Conservation (phyloP, 2,888 invertebrate species). For the Dolomedes plantarius region DNA sequence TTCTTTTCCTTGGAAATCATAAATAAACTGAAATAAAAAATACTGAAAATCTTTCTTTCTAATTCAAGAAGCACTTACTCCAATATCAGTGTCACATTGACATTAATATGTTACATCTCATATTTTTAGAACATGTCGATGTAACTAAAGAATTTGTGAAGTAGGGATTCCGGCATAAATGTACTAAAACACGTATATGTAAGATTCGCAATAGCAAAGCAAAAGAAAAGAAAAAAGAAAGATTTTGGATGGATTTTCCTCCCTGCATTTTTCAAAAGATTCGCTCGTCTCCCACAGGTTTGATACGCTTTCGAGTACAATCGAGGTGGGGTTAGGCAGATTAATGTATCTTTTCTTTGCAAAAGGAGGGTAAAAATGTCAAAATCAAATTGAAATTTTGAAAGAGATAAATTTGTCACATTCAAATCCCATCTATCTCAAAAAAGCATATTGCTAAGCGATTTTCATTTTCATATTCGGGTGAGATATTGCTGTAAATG, state of each 20-base stretch:
- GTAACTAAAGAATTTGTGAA: no score
- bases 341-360: background rate
- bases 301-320: background rate
- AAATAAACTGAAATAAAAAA: no score
- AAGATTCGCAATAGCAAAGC: no score
- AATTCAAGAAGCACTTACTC: no score
- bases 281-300: background rate
- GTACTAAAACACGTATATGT: no score
- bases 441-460: background rate
- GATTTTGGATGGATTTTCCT: background rate
- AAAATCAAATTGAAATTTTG: constrained; percentile 12
- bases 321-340: background rate
- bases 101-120: no score
- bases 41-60: no score
- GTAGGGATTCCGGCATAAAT: no score
- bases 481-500: background rate
- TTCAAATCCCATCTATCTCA: background rate
- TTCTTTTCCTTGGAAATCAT: no score
- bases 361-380: background rate
- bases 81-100: no score
- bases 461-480: background rate
- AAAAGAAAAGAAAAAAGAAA: background rate
- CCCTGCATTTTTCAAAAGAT: background rate
- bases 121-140: no score
- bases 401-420: constrained; percentile 18